phyloP scores from a whole-genome alignment of 2,797 vertebrate species.

The Sebastolobus alascanus region DNA sequence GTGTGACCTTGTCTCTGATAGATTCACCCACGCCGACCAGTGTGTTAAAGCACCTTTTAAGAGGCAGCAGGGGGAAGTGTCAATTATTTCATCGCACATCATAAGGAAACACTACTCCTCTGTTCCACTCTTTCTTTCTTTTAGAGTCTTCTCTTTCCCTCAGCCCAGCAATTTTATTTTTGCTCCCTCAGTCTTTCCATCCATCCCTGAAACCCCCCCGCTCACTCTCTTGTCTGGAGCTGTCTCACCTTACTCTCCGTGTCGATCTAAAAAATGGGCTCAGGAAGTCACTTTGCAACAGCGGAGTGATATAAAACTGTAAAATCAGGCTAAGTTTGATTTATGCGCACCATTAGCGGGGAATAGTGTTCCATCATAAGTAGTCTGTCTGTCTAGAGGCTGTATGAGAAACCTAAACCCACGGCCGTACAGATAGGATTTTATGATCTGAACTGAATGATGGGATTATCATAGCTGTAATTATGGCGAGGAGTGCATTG shows the following conservation, averaged over 20 bases:
- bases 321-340: constrained; percentile 76
- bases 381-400: constrained; percentile 72
- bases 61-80: constrained; percentile 23
- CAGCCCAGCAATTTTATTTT: constrained; percentile 49
- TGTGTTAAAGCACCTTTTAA: constrained; percentile 19
- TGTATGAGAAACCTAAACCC: constrained; percentile 71
- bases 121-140: constrained; percentile 19
- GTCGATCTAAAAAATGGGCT: constrained; percentile 60
- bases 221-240: constrained; percentile 23
- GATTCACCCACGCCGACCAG: constrained; percentile 24
- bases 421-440: constrained; percentile 61
- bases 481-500: constrained; percentile 59
- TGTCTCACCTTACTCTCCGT: constrained; percentile 70
- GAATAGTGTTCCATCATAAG: constrained; percentile 79
- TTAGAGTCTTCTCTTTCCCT: constrained; percentile 11
- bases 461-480: constrained; percentile 72
- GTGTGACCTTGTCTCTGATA: constrained; percentile 38
- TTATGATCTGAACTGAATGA: constrained; percentile 73
- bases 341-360: constrained; percentile 76
- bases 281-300: constrained; percentile 74
- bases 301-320: constrained; percentile 71
- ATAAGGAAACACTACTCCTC: constrained; percentile 31
- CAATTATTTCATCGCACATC: constrained; percentile 54
- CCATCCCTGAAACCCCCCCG: not conserved
- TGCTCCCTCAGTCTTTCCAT: constrained; percentile 24